Conservation (phyloP, 2,888 invertebrate species). For the Drosophila robusta region DNA sequence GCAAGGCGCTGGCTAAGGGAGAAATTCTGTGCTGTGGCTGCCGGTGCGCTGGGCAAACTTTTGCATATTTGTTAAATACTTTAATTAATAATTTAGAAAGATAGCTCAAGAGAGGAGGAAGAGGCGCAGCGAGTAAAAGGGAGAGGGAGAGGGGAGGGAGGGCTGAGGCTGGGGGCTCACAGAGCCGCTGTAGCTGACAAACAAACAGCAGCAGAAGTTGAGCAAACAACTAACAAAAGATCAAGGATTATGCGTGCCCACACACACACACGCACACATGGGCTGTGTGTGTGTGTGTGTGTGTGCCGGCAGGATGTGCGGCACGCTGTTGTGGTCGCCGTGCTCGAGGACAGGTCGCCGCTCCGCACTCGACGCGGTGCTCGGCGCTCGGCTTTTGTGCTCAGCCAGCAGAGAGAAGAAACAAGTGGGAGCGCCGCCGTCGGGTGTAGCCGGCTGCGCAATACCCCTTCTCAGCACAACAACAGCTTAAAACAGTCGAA, state of each 20-base stretch:
- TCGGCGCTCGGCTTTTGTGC: conserved; percentile 51
- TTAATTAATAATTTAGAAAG: conserved; percentile 83
- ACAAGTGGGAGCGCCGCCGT: too few relatives aligned
- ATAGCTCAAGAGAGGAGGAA: conserved; percentile 19
- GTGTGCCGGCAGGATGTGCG: conserved; percentile 24
- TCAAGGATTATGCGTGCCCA: conserved; percentile 76
- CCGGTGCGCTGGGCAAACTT: conserved; percentile 63
- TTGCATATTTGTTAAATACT: conserved; percentile 82
- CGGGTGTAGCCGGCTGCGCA: too few relatives aligned
- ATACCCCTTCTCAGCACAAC: too few relatives aligned
- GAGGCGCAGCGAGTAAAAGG: background rate
- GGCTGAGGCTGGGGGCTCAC: background rate
- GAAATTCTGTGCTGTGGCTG: conserved; percentile 33
- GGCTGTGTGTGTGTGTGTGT: conserved; percentile 6
- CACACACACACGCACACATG: conserved; percentile 10
- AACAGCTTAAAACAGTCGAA: too few relatives aligned
- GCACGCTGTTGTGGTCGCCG: conserved; percentile 54
- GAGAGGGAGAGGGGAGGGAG: too few relatives aligned
- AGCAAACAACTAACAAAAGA: conserved; percentile 82
- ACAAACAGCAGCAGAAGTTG: conserved; percentile 65
- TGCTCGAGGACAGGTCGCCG: conserved; percentile 28
- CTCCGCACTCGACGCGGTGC: conserved; percentile 20
- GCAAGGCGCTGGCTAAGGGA: too few relatives aligned
- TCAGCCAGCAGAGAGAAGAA: conserved; percentile 69
- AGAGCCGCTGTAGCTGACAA: conserved; percentile 44